A percentile compares a stretch with the other conserved stretches of the same genome.
These are phyloP conservation scores for Psittacara wagleri DNA, from an alignment of 2,113 vertebrate genomes.

Conservation along the genomic window DNA sequence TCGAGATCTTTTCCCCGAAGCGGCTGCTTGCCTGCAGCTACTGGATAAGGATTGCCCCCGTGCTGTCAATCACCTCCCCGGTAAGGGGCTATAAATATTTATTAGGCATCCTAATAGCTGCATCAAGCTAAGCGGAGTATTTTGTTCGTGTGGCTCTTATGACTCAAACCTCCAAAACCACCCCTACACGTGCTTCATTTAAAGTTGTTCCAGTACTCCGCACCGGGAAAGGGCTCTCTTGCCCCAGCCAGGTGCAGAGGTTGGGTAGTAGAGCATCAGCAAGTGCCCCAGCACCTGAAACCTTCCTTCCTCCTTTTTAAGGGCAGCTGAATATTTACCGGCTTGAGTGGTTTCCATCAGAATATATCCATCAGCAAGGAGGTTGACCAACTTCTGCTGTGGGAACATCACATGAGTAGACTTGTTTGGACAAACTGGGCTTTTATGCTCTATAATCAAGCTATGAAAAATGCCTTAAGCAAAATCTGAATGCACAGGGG, in stretches of 20 bases:
- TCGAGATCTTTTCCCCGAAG: background rate
- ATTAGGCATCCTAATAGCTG: constrained; percentile 28
- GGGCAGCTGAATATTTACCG: background rate
- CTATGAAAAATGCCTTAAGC: background rate
- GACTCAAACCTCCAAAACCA: background rate
- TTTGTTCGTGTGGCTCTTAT: background rate
- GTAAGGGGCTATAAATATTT: constrained; percentile 52
- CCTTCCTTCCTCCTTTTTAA: too few species aligned
- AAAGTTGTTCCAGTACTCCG: too few species aligned
- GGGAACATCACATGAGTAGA: background rate
- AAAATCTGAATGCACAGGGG: background rate
- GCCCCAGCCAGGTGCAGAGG: background rate
- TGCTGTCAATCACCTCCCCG: constrained; percentile 45
- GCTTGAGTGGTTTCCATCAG: background rate
- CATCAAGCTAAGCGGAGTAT: background rate
- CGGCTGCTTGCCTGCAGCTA: background rate
- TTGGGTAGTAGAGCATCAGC: background rate
- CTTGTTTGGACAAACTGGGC: background rate
- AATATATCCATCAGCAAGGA: background rate
- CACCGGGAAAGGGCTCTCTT: background rate
- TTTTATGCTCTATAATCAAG: background rate
- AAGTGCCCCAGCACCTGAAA: background rate
- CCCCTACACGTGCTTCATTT: background rate
- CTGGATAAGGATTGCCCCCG: constrained; percentile 13
- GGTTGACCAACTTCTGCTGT: accelerated